Conservation (phyloP, 2,888 invertebrate species). For the Oscheius sp. region DNA sequence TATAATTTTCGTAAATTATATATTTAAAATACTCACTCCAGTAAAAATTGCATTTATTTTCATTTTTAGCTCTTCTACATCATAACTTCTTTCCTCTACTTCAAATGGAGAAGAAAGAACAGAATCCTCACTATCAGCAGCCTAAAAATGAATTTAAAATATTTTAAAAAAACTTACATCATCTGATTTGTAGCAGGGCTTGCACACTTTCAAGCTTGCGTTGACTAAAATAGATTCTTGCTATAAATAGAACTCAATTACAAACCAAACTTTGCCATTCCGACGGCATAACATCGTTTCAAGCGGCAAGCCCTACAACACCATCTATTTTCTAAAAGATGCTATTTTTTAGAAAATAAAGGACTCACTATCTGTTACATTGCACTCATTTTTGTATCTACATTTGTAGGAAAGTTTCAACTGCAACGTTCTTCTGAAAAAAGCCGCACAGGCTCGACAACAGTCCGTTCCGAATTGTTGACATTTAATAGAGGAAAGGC, state of each 20-base stretch:
- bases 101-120: no score
- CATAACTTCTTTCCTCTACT: no score
- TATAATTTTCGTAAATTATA: no score
- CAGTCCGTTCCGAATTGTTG: constrained; percentile 47
- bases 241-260: constrained; percentile 8
- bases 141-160: no score
- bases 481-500: constrained; percentile 42
- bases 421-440: constrained; percentile 44
- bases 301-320: constrained; percentile 47
- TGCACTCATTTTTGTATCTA: constrained; percentile 40
- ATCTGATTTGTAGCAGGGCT: no score
- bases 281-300: constrained; percentile 41
- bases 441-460: constrained; percentile 54
- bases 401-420: constrained; percentile 43
- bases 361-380: constrained; percentile 47
- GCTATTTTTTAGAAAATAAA: background rate
- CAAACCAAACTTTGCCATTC: constrained; percentile 47
- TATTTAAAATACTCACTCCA: no score
- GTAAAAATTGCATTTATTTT: no score
- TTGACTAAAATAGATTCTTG: background rate
- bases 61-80: no score
- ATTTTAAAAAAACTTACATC: no score
- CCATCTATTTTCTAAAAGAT: constrained; percentile 46
- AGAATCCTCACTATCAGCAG: no score
- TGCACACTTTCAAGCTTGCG: no score